phyloP scores from a whole-genome alignment of 2,888 invertebrate species.

The Eristalis pertinax region DNA sequence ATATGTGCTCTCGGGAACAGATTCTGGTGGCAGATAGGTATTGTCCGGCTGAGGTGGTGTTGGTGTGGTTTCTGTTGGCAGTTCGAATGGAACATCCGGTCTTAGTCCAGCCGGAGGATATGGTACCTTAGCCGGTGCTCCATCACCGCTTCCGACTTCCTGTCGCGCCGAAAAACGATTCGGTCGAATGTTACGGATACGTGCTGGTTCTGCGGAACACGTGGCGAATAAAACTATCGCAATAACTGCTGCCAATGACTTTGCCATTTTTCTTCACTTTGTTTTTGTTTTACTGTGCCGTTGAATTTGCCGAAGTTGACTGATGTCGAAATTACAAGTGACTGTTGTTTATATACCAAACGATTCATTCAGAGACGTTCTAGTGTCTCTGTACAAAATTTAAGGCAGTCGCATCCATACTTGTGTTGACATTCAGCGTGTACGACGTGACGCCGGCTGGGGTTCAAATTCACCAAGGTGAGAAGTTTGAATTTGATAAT shows the following conservation, averaged over 20 bases:
- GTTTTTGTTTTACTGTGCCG: background rate
- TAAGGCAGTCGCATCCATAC: constrained; percentile 58
- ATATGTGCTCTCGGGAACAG: background rate
- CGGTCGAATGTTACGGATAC: constrained; percentile 27
- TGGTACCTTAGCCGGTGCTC: constrained; percentile 43
- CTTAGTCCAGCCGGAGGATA: constrained; percentile 57
- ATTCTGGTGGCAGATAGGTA: constrained; percentile 1
- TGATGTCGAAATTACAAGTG: constrained; percentile 40
- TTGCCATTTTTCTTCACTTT: constrained; percentile 39
- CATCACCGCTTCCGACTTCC: constrained; percentile 28
- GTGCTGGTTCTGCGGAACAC: constrained; percentile 35
- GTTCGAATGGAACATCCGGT: constrained; percentile 56
- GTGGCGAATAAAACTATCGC: constrained; percentile 6
- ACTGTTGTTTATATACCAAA: constrained; percentile 57
- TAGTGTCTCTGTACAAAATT: constrained; percentile 29
- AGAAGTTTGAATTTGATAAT: constrained; percentile 48
- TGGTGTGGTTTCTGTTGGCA: constrained; percentile 55
- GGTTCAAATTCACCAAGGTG: constrained; percentile 1
- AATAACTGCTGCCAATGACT: constrained; percentile 34
- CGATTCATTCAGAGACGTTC: constrained; percentile 1
- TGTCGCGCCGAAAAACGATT: constrained; percentile 52
- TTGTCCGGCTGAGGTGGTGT: constrained; percentile 36
- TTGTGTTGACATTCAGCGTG: constrained; percentile 36
- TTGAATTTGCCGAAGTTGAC: constrained; percentile 36
- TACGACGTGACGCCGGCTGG: constrained; percentile 61